Percentiles rank a stretch among this genome's conserved stretches.
Evolutionary conservation across 2,113 vertebrate genomes (phyloP).

Genomic region (Notiomystis cincta): DNA sequence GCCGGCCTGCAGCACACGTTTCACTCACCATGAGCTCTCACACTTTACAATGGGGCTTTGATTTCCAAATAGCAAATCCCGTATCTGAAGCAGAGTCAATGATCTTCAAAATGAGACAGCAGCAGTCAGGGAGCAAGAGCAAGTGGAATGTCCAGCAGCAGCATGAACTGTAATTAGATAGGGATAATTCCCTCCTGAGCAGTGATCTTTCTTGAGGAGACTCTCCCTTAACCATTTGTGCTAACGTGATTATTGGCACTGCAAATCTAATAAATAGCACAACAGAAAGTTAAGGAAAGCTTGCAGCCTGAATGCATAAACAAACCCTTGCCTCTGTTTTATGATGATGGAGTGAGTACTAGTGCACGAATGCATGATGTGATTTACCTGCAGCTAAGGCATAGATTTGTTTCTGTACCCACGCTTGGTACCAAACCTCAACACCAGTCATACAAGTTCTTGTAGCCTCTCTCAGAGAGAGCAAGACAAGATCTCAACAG

Average conservation of each 20-base stretch:
- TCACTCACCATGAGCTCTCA: background rate
- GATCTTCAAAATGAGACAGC: background rate
- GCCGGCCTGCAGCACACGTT: background rate
- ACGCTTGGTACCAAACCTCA: background rate
- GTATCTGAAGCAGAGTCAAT: background rate
- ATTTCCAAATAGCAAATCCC: background rate
- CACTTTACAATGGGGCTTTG: background rate
- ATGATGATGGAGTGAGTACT: background rate
- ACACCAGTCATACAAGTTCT: background rate
- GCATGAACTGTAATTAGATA: background rate
- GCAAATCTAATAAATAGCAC: conserved; percentile 7
- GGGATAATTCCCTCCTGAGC: background rate
- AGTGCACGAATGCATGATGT: background rate
- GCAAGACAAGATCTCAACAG: background rate
- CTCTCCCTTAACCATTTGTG: background rate
- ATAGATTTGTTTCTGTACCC: background rate
- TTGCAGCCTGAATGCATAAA: background rate
- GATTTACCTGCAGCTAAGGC: background rate
- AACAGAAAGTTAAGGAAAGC: background rate
- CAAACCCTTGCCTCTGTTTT: background rate
- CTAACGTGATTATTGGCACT: background rate
- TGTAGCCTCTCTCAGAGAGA: background rate
- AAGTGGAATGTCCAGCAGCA: conserved; percentile 3
- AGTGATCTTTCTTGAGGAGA: background rate
- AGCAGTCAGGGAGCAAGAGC: background rate